These are phyloP conservation scores for Cebus imitator DNA, from an alignment of 2,113 vertebrate genomes.

Conservation along the genomic window DNA sequence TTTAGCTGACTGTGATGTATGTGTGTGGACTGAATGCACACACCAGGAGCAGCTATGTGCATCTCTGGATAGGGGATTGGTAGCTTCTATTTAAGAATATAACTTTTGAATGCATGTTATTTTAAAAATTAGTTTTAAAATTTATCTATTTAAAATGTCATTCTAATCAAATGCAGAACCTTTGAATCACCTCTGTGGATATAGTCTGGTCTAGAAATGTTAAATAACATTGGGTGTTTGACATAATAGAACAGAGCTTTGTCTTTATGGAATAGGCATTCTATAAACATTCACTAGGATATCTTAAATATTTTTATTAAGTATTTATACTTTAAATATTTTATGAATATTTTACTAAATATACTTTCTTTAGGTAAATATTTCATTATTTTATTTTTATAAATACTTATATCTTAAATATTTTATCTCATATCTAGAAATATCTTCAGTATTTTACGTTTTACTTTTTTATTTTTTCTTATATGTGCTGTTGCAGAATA, in stretches of 20 bases:
- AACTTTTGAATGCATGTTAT: neutral
- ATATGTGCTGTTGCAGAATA: neutral
- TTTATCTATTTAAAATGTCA: slow-evolving; percentile 3
- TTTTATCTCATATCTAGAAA: neutral
- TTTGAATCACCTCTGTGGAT: neutral
- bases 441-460: neutral
- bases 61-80: neutral
- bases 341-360: neutral
- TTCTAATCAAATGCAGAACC: neutral
- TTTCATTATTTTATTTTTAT: neutral
- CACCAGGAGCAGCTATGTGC: neutral
- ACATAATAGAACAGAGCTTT: neutral
- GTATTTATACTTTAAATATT: neutral
- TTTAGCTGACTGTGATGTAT: neutral
- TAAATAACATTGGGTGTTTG: neutral
- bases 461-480: too few relatives aligned
- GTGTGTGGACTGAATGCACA: neutral
- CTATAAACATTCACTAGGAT: neutral
- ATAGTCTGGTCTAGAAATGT: slow-evolving; percentile 25
- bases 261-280: neutral
- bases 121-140: slow-evolving; percentile 23
- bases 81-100: neutral
- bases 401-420: neutral
- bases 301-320: slow-evolving; percentile 3
- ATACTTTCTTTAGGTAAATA: neutral